phyloP scores from a whole-genome alignment of 1,140 invertebrate genomes.

The Paracyclopina nana region DNA sequence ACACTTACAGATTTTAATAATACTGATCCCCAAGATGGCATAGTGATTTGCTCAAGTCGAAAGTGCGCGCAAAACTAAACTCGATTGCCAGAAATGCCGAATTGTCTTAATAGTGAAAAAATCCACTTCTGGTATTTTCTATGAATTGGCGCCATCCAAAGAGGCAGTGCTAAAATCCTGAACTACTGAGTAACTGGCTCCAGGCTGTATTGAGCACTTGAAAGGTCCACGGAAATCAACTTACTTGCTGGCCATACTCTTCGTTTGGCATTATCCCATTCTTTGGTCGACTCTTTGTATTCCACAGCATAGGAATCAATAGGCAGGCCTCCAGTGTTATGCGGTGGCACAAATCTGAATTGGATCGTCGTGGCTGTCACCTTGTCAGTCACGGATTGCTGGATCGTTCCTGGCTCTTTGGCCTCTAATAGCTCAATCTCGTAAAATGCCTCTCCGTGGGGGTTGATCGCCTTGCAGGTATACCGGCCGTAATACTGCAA shows the following conservation, averaged over 20 bases:
- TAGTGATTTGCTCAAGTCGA: too few species aligned
- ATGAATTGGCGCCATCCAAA: too few species aligned
- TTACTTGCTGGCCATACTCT: constrained; percentile 14
- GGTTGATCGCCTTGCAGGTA: constrained; percentile 12
- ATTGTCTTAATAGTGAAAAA: too few species aligned
- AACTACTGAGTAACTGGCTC: too few species aligned
- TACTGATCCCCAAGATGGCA: too few species aligned
- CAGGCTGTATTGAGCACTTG: too few species aligned
- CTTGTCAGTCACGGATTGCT: constrained; percentile 10
- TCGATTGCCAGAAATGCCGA: too few species aligned
- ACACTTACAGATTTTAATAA: background rate
- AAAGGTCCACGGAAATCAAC: background rate
- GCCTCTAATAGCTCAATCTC: constrained; percentile 14
- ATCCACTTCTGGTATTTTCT: too few species aligned
- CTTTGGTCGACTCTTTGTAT: constrained; percentile 5
- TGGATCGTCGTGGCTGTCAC: constrained; percentile 6
- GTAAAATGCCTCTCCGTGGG: background rate
- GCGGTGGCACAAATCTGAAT: constrained; percentile 14
- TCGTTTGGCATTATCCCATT: constrained; percentile 7
- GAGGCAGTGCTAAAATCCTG: too few species aligned
- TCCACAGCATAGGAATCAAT: constrained; percentile 15
- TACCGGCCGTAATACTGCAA: constrained; percentile 7
- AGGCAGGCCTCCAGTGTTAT: constrained; percentile 11
- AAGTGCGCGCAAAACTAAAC: too few species aligned
- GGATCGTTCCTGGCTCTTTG: constrained; percentile 6